Conservation (phyloP, 2,888 invertebrate genomes). For the Chrysotoxum bicinctum region DNA sequence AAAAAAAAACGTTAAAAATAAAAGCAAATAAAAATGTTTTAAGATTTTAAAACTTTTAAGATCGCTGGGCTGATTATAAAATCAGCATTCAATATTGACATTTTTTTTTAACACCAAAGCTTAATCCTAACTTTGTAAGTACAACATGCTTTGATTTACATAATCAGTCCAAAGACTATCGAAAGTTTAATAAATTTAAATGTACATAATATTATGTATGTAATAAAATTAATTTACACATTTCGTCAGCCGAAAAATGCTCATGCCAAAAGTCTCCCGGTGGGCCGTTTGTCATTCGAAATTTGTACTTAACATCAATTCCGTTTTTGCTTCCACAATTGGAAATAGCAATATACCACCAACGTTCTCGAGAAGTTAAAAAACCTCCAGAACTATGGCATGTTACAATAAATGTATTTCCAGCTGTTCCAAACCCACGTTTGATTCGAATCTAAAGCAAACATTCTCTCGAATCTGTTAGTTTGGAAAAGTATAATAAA, state of each 20-base stretch:
- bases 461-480: neutral
- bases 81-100: no score
- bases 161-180: neutral
- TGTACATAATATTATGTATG: no score
- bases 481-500: neutral
- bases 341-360: conserved; percentile 96
- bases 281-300: conserved; percentile 94
- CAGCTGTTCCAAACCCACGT: conserved; percentile 72
- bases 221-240: conserved; percentile 92
- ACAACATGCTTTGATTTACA: neutral
- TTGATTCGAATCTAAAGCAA: conserved; percentile 62
- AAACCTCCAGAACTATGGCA: conserved; percentile 89
- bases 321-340: conserved; percentile 90
- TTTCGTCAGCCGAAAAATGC: conserved; percentile 97
- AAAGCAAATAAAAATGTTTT: neutral
- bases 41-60: neutral
- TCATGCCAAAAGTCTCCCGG: conserved; percentile 91
- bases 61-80: neutral
- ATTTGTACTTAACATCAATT: conserved; percentile 89
- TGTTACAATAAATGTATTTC: conserved; percentile 81
- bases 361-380: conserved; percentile 90
- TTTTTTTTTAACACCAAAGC: neutral
- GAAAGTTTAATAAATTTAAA: neutral
- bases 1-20: conserved; percentile 75
- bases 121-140: no score